phyloP scores from a whole-genome alignment of 2,797 vertebrate species.

The Acanthornis magna region DNA sequence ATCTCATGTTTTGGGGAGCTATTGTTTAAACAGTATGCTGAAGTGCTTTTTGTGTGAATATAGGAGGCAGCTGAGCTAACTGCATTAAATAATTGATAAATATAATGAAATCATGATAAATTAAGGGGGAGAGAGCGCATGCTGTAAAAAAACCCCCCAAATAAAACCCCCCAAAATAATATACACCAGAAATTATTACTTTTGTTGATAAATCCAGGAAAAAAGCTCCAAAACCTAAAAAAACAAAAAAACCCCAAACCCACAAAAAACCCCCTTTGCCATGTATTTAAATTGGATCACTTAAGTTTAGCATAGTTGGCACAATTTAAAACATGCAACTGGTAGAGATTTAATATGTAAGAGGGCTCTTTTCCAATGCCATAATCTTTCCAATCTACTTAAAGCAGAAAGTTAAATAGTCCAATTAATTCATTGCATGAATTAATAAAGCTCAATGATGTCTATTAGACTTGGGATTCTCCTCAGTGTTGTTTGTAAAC shows the following conservation, averaged over 20 bases:
- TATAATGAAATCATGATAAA: neutral
- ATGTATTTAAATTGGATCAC: neutral
- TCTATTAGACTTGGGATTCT: neutral
- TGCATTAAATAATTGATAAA: neutral
- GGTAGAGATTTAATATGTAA: neutral
- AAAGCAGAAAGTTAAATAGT: neutral
- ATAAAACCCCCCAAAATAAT: accelerated
- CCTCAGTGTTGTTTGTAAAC: neutral
- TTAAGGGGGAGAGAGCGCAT: neutral
- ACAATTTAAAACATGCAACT: neutral
- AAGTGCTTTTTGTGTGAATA: neutral
- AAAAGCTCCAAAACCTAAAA: neutral
- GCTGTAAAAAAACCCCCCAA: neutral
- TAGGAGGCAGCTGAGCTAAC: neutral
- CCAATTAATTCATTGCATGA: neutral
- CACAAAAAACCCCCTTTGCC: accelerated
- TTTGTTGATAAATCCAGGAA: neutral
- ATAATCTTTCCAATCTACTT: neutral
- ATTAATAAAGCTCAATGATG: neutral
- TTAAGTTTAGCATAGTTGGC: neutral
- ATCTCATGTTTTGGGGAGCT: neutral
- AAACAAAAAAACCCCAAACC: neutral
- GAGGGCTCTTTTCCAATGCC: neutral
- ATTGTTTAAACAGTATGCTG: neutral
- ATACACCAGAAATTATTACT: no score